Base-by-base conservation (phyloP, 2,888 invertebrate genomes). In the Ctenicera cuprea region DNA sequence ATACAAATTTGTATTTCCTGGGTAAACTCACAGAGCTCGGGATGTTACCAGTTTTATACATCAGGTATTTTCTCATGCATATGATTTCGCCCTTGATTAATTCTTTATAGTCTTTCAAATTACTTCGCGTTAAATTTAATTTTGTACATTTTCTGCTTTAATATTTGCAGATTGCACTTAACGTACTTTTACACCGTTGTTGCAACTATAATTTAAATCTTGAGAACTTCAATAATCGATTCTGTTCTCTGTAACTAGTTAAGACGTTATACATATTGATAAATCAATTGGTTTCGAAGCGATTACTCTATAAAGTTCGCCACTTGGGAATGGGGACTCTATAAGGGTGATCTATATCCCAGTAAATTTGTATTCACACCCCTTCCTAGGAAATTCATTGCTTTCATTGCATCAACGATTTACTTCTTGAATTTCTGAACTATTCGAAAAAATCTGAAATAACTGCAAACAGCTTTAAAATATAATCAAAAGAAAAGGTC, bases 261-360 rank as follows among this genome's bases (percentile, higher is more conserved):
- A 73, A 73, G 67, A 73, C 63, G 84, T 85, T 86, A 87, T 87
- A 86, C 86, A 87, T 87, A 87, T 87, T 87, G 86, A 87, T 87
- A 83, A 85, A 86, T 86, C 87, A 86, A 87, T 87, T 87, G 86
- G 86, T 86, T 86, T 86, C 86, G 85, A 82, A 84, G 81, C 86
- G 86, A 87, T 87, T 86, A 87, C 86, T 83, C 83, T 84, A 86
- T 86, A 86, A 86, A 86, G 84, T 85, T 82, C 74, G 81, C 81
- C 85, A 80, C 82, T 67, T 75, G 84, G 83, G 85, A 83, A 74
- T 66, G 79, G 74, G 74, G 76, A 79, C 79, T 82, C 78, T 81
- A 80, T 81, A 81, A 82, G 82, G 82, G 84, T 83, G 83, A 83
- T 83, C 82, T 84, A 84, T 82, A 76, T 80, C 79, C 76, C 76